phyloP scores from a whole-genome alignment of 2,113 vertebrate species.

The Cairina moschata region DNA sequence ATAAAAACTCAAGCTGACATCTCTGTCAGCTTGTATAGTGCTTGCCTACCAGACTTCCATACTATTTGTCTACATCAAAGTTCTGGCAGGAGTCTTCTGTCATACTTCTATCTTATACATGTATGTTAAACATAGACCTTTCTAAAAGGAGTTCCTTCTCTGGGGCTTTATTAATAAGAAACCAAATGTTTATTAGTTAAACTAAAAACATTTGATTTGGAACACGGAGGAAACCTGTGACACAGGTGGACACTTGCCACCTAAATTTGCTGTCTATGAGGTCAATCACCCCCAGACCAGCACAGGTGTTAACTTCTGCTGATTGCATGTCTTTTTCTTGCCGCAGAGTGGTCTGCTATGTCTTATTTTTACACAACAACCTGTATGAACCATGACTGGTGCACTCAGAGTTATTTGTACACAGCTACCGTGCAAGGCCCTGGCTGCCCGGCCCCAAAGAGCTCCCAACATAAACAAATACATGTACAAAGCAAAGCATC shows the following conservation, averaged over 20 bases:
- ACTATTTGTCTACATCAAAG: neutral
- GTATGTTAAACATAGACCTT: neutral
- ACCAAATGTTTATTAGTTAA: neutral
- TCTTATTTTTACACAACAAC: neutral
- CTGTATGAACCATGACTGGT: neutral
- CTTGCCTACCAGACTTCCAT: neutral
- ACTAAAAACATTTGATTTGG: neutral
- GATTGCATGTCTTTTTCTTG: no score
- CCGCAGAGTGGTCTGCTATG: neutral
- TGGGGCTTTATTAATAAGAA: neutral
- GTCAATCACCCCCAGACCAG: neutral
- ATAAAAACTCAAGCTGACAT: neutral
- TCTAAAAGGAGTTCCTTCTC: neutral
- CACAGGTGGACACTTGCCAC: neutral
- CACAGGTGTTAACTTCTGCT: neutral
- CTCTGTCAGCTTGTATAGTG: neutral
- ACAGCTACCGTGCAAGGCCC: neutral
- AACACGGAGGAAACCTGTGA: neutral
- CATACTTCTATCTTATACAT: neutral
- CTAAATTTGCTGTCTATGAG: neutral
- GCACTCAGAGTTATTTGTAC: neutral
- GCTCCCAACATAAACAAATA: neutral
- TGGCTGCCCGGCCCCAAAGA: neutral
- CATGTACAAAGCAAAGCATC: neutral
- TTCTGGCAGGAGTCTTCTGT: neutral